phyloP scores from a whole-genome alignment of 2,888 invertebrate genomes.

The Trisateles emortualis region DNA sequence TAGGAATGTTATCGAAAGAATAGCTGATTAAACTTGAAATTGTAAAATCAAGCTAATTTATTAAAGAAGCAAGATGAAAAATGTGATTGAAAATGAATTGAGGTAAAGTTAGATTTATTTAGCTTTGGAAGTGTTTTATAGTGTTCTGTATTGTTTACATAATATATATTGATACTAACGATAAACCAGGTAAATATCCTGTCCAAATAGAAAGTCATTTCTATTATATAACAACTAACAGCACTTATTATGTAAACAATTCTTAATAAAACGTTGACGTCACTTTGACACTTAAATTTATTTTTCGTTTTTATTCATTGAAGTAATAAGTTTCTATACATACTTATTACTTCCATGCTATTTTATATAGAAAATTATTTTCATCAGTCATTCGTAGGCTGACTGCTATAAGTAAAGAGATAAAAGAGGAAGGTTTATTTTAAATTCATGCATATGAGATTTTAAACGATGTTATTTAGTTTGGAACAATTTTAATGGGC shows the following conservation, averaged over 20 bases:
- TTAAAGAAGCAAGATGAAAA: constrained; percentile 50
- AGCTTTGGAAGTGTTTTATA: constrained; percentile 6
- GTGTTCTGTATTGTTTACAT: constrained; percentile 34
- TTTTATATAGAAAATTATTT: no score
- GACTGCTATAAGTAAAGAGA: no score
- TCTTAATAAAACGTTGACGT: constrained; percentile 25
- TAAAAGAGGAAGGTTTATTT: constrained; percentile 26
- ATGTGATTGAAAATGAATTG: constrained; percentile 29
- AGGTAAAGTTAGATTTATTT: constrained; percentile 14
- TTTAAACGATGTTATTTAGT: not conserved
- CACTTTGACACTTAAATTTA: constrained; percentile 28
- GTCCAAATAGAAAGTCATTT: constrained; percentile 64
- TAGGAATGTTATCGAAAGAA: constrained; percentile 67
- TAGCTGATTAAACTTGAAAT: constrained; percentile 45
- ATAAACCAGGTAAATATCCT: constrained; percentile 59
- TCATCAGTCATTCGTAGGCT: no score
- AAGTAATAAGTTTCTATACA: no score
- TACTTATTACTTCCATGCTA: no score
- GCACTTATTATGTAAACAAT: constrained; percentile 37
- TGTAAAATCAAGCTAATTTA: constrained; percentile 52
- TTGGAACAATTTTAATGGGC: not conserved
- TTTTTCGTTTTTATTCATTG: constrained; percentile 6
- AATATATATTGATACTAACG: constrained; percentile 55
- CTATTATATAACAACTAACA: constrained; percentile 12
- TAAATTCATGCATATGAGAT: constrained; percentile 23